Base-by-base conservation (phyloP, 2,888 invertebrate species). In the Agelastica alni region DNA sequence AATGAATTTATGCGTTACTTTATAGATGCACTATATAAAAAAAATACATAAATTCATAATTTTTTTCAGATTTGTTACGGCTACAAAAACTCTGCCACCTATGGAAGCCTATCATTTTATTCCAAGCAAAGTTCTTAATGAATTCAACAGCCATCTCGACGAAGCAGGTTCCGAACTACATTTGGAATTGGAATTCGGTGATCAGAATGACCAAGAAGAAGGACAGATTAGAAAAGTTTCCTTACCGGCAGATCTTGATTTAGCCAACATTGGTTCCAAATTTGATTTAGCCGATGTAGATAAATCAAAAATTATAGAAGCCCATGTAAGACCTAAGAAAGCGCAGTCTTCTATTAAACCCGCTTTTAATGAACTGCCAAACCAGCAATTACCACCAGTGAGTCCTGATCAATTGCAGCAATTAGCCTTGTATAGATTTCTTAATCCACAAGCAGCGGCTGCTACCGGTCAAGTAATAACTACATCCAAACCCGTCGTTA, bases 81-180 rank as follows among this genome's bases (percentile, higher is more conserved):
- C 94, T 0, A 93, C 91, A 1, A 94, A 94, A 74, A 95, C 94
- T 0, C 75, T 93, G 37, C 93, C 93, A 4, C 93, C 93, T 0
- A 86, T 90, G 83, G 91, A 92, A 72, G 87, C 85, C 60, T 92
- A 89, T 78, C 91, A 91, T 71, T 93, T 92, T 69, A 88, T 89
- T 47, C 92, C 92, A 0, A 89, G 89, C 67, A 91, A 89, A 75
- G 90, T 90, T 1, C 79, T 93, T 16, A 92, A 92, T 69, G 93
- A 94, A 74, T 93, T 93, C 74, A 93, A 93, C 69, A 89, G 89
- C 46, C 87, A 88, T 52, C 80, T 94, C 36, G 93, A 93, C 68
- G 93, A 93, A 75, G 93, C 93, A 9, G 93, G 93, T 2, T 91
- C 92, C 2, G 92, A 93, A 76, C 75, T 93, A 13, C 90, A 92